Percentiles rank a stretch among this genome's conserved stretches.
These are phyloP conservation scores for Mungos mungo DNA, from an alignment of 2,113 vertebrate species.

Conservation along the genomic window DNA sequence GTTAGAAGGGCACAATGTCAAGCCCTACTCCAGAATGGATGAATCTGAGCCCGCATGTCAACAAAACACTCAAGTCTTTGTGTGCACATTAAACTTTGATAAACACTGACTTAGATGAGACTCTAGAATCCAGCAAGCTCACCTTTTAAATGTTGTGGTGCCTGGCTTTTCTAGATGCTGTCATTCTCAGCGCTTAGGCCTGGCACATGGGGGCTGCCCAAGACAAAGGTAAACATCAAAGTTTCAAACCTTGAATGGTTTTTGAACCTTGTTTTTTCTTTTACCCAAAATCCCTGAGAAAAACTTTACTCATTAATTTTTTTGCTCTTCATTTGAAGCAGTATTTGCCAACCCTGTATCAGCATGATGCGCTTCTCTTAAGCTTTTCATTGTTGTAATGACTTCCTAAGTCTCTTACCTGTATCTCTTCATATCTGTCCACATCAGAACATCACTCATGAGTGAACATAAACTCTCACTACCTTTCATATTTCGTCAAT, in stretches of 20 bases:
- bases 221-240: not conserved
- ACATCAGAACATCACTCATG: rapidly evolving
- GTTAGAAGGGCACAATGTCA: not conserved
- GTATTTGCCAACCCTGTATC: rapidly evolving
- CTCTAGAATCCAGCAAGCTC: not conserved
- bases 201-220: rapidly evolving
- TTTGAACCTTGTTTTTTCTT: not conserved
- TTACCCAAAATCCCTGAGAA: not conserved
- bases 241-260: not conserved
- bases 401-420: not conserved
- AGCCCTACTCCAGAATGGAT: not conserved
- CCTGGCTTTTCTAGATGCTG: not conserved
- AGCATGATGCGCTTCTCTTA: not conserved
- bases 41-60: not conserved
- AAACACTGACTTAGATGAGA: rapidly evolving
- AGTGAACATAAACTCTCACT: not conserved
- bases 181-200: not conserved
- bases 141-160: rapidly evolving
- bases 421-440: not conserved
- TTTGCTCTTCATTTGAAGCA: not conserved
- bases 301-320: not conserved
- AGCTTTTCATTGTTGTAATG: rapidly evolving
- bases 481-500: not conserved
- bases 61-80: not conserved
- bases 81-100: not conserved